phyloP scores from a whole-genome alignment of 2,113 vertebrate species.

The Microtus ochrogaster region DNA sequence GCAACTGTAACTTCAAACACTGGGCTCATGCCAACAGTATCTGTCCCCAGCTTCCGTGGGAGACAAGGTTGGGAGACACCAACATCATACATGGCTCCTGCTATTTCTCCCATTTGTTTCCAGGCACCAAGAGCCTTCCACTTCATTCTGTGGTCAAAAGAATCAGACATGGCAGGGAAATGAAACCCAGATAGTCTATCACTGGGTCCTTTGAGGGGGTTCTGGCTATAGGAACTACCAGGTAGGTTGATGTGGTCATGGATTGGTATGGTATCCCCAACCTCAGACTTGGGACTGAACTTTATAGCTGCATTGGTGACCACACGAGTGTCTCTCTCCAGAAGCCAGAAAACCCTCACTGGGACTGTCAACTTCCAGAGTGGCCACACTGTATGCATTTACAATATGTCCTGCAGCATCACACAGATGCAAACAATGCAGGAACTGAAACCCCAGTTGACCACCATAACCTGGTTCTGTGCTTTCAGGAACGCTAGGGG shows the following conservation, averaged over 20 bases:
- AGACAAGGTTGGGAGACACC: conserved; percentile 90
- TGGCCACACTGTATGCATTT: conserved; percentile 93
- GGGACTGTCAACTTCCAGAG: conserved; percentile 93
- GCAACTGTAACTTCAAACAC: conserved; percentile 93
- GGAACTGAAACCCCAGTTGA: conserved; percentile 91
- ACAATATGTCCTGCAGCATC: conserved; percentile 95
- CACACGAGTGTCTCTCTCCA: conserved; percentile 92
- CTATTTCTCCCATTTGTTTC: conserved; percentile 87
- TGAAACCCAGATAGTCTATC: conserved; percentile 94
- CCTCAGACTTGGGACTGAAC: conserved; percentile 93
- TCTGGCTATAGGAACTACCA: conserved; percentile 90
- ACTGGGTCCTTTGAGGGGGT: conserved; percentile 90
- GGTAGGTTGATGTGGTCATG: conserved; percentile 94
- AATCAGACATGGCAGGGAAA: conserved; percentile 89
- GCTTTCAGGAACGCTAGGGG: conserved; percentile 92
- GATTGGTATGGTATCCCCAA: conserved; percentile 94
- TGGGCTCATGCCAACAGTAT: conserved; percentile 96
- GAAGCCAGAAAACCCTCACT: conserved; percentile 92
- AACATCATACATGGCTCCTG: conserved; percentile 91
- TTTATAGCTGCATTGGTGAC: conserved; percentile 96
- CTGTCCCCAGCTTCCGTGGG: conserved; percentile 90
- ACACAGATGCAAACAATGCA: conserved; percentile 89
- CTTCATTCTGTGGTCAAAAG: conserved; percentile 89
- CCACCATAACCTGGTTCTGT: conserved; percentile 92
- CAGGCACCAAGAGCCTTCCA: conserved; percentile 87